Evolutionary conservation across 64 coral and sea anemone genomes (phyloP), one percentile per base, ranked within the genome.

Genomic region (Pocillopora damicornis): DNA sequence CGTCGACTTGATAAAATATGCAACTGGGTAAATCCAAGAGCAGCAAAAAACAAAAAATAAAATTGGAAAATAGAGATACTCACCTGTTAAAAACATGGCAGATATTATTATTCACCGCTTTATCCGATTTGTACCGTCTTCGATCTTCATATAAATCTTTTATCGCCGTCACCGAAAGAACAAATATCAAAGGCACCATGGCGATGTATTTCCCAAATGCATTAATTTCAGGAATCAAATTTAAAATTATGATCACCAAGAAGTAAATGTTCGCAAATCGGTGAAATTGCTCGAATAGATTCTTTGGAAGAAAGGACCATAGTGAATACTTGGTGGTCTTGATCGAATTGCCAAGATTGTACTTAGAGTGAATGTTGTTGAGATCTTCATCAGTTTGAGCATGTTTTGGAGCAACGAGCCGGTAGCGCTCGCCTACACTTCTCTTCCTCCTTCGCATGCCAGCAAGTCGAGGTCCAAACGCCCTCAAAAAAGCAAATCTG

Each of bases 221-320:
- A 76, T 99, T 99, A 45, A 99, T 99, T 59, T 91, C 97, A 37
- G 97, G 97, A 1, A 99, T 88, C 88, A 93, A 95, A 86, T 99
- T 99, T 79, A 99, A 86, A 82, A 94, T 87, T 18, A 95, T 88
- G 57, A 99, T 99, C n/a, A 82, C 74, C 74, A 99, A 74, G 79
- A 99, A 99, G 86, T 99, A 99, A 58, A 99, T 88, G 77, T 99
- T 99, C 86, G 97, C 97, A 88, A 99, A 99, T 67, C 97, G 93
- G 79, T 99, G 97, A 77, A 99, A 99, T 75, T 99, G 97, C 63
- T 99, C 97, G 87, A 99, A 99, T 79, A 99, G 89, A 73, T 99
- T 99, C 68, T 99, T 99, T 35, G 97, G 97, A 61, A 99, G 51
- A 38, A 99, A 99, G 37, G 93, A 88, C 97, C 93, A 95, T 90